Base-by-base conservation (phyloP, 2,113 vertebrate species). In the Hucho hucho region DNA sequence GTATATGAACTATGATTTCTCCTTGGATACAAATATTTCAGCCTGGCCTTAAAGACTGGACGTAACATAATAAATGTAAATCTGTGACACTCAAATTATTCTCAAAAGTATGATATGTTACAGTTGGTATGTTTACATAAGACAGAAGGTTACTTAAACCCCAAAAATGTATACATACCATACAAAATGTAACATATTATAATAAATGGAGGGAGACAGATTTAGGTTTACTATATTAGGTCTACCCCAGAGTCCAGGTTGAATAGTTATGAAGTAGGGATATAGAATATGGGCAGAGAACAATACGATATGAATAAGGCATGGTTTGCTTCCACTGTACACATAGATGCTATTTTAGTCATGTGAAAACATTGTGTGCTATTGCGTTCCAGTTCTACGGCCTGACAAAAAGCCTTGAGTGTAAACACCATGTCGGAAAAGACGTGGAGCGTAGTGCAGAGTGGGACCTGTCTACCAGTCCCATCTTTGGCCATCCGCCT, bases 401-500 rank as follows among this genome's bases (percentile, higher is more conserved):
- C 46, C 76, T n/a, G 32, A 73, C 64, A 76, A 74, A 86, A 77
- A 82, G 78, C 78, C 46, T 69, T 0, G 69, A 87, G 37, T 0
- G 9, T 43, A 11, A 92, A 93, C 89, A 87, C 37, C 9, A 75
- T 81, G 37, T 43, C 22, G 73, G 79, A 87, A 82, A 82, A 79
- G 75, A 79, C 26, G 3, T 63, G 73, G 18, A 78, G 77, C n/a
- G 4, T 58, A 71, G 72, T 24, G 37, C 61, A 24, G 43, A 75
- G 70, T 43, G 64, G 5, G 28, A 84, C 78, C 82, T 76, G 80
- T 88, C 85, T 73, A 37, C 72, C 68, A 76, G 69, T 75, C 83
- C 77, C 75, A 79, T 80, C 82, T 87, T 83, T 92, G 91, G 87
- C 89, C 83, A 84, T 76, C 46, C 72, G 89, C 87, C 87, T 86